Base-by-base conservation (phyloP, 2,797 vertebrate species). In the Lagodon rhomboides region DNA sequence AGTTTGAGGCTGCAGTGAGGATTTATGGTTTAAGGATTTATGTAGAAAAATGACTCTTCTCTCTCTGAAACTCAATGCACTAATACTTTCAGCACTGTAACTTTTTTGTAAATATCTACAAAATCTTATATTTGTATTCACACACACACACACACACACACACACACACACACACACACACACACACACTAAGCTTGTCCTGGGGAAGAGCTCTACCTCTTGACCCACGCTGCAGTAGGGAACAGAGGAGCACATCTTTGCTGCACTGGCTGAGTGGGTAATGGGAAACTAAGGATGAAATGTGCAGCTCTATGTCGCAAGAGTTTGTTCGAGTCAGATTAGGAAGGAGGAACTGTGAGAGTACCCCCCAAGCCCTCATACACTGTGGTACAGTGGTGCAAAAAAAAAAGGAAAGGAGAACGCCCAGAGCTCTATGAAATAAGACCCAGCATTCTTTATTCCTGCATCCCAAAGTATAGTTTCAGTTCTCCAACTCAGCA, bases 251-350 rank as follows among this genome's bases (percentile, higher is more conserved):
- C 62, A 55, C 49, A 59, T 71, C 49, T 76, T 63, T 59, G 60
- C 56, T 66, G 49, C 64, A n/a, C 62, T 50, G 15, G 62, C 23
- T 56, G 56, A 73, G 18, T 55, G 38, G 34, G 58, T 66, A 73
- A 81, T 56, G 64, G 65, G 44, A 76, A 79, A 64, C 41, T 62
- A 44, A 50, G 58, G 63, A 73, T 79, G 56, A 71, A 83, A 79
- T 70, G 56, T 65, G 68, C 22, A 20, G 44, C 65, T 64, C n/a
- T 68, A 72, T 30, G n/a, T 61, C 60, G 10, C 15, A 3, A 38
- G 73, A 69, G 64, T 86, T 88, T 82, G 41, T 67, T 68, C 30
- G 51, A 69, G 44, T 78, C 61, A 70, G 75, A 88, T 80, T 74
- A 62, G 50, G 63, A 77, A 38, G 56, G 54, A 60, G 44, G 16